Conservation (phyloP, 2,113 vertebrate species). For the Calypte anna region DNA sequence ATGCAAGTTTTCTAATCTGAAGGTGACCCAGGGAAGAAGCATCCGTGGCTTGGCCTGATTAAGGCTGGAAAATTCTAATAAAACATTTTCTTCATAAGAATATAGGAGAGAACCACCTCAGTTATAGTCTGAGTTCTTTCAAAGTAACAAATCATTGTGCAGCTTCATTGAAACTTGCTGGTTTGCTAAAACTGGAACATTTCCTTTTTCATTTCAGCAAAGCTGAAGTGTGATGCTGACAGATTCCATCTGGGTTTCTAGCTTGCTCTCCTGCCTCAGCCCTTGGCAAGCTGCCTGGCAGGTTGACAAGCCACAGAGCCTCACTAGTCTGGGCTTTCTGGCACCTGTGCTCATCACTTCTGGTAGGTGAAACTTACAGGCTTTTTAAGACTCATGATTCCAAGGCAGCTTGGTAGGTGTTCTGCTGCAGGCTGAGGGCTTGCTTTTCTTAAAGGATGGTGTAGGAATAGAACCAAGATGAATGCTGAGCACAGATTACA, state of each 20-base stretch:
- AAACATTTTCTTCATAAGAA: not conserved
- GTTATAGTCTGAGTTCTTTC: accelerated
- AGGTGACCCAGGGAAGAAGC: not conserved
- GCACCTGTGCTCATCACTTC: not conserved
- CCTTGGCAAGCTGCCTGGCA: constrained; percentile 14
- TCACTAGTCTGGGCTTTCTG: not conserved
- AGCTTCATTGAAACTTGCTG: not conserved
- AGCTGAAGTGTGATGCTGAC: not conserved
- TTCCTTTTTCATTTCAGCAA: not conserved
- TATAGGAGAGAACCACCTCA: not conserved
- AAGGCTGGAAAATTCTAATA: not conserved
- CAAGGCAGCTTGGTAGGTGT: not conserved
- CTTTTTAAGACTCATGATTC: not conserved
- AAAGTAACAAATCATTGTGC: not conserved
- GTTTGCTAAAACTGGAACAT: not conserved
- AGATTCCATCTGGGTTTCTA: not conserved
- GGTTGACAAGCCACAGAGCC: not conserved
- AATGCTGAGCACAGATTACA: not conserved
- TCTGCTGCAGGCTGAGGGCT: not conserved
- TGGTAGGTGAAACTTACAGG: not conserved
- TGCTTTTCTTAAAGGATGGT: not conserved
- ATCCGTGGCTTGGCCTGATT: not conserved
- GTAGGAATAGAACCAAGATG: not conserved
- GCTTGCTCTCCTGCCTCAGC: not conserved
- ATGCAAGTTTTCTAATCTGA: not conserved